These are phyloP conservation scores for Rotaria macrura DNA, from an alignment of 2,888 invertebrate species.

Conservation along the genomic window DNA sequence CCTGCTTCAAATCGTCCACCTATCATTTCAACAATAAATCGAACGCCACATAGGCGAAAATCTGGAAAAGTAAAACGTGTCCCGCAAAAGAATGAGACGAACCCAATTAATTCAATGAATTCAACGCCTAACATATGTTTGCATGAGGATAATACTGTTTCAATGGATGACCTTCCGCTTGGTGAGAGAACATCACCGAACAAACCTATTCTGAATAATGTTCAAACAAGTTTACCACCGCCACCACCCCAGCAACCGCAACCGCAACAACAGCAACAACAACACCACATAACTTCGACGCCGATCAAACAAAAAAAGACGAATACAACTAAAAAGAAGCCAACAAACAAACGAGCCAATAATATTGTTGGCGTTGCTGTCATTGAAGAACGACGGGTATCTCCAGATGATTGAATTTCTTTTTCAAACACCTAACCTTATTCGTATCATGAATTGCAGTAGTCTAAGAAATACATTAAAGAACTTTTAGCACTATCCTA, in stretches of 20 bases:
- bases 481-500: no score
- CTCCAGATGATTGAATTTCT: no score
- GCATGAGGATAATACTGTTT: not conserved
- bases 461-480: no score
- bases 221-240: not conserved
- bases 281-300: not conserved
- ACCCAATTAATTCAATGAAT: not conserved
- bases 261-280: no score
- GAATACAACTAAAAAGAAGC: not conserved
- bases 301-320: not conserved
- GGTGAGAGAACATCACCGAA: not conserved
- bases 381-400: not conserved
- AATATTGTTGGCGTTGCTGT: not conserved
- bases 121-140: not conserved
- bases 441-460: no score
- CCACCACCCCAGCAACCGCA: no score
- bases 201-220: not conserved
- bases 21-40: not conserved
- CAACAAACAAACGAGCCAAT: not conserved
- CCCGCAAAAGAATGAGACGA: not conserved
- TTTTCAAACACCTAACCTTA: no score
- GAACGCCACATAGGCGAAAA: not conserved
- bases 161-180: not conserved
- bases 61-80: not conserved
- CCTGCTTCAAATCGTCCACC: no score